Percentiles rank a stretch among this genome's conserved stretches.
phyloP scores from a whole-genome alignment of 2,797 vertebrate species.

The Lophius americanus region DNA sequence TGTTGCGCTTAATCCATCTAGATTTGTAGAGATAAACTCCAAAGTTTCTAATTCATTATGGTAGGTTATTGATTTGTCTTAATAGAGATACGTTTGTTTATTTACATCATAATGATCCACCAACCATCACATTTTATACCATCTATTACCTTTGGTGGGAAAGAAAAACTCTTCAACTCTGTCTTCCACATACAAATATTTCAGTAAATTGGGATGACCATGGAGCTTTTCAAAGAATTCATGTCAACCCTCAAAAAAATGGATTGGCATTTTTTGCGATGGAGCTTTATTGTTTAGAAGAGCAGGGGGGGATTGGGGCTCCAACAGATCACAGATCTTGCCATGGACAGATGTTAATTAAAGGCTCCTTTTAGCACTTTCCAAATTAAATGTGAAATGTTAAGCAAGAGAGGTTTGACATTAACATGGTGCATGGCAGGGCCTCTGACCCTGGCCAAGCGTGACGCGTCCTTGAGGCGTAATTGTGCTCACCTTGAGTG shows the following conservation, averaged over 20 bases:
- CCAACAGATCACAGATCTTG: conserved; percentile 54
- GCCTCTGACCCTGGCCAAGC: conserved; percentile 55
- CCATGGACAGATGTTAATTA: conserved; percentile 70
- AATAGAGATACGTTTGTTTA: no score
- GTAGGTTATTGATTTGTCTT: no score
- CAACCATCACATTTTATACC: no score
- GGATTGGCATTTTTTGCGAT: conserved; percentile 50
- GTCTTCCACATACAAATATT: conserved; percentile 36
- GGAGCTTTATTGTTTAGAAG: conserved; percentile 14
- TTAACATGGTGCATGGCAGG: conserved; percentile 33
- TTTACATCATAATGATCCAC: no score
- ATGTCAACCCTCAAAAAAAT: conserved; percentile 57
- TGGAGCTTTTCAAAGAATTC: conserved; percentile 37
- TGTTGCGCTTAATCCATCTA: no score
- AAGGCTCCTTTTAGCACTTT: conserved; percentile 73
- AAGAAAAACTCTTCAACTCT: conserved; percentile 11
- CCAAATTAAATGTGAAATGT: conserved; percentile 75
- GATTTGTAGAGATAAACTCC: no score
- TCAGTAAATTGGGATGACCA: conserved; percentile 26
- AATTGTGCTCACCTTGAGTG: conserved; percentile 69
- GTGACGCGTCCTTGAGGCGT: conserved; percentile 65
- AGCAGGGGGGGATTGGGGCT: conserved; percentile 22
- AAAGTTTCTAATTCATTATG: no score
- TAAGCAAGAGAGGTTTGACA: conserved; percentile 63
- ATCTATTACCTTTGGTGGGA: no score